Conservation (phyloP, 2,888 invertebrate genomes). For the Andrena fulva region DNA sequence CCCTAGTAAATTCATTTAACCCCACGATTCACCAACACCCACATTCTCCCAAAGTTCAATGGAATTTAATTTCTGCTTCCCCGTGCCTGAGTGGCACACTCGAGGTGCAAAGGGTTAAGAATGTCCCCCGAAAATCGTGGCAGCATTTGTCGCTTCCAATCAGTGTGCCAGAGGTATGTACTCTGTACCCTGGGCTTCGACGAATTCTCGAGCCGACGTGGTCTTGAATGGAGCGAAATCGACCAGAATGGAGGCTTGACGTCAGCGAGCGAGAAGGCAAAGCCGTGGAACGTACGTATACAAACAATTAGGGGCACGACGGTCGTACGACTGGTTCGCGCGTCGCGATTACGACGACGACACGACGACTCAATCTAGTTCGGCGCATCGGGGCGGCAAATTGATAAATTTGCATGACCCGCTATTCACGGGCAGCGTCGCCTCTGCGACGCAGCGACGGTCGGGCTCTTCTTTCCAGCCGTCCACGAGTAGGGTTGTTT, state of each 20-base stretch:
- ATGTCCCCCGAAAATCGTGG: too few relatives aligned
- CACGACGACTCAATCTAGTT: constrained; percentile 64
- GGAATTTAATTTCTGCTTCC: too few relatives aligned
- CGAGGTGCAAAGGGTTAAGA: too few relatives aligned
- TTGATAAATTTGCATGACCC: constrained; percentile 83
- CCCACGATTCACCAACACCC: too few relatives aligned
- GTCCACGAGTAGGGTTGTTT: background rate
- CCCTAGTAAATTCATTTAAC: too few relatives aligned
- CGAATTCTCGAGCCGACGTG: too few relatives aligned
- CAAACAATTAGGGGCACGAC: background rate
- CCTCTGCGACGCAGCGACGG: constrained; percentile 31
- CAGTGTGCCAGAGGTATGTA: too few relatives aligned
- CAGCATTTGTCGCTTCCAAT: too few relatives aligned
- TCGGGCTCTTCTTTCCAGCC: background rate
- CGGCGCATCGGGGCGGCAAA: constrained; percentile 77
- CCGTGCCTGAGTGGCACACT: too few relatives aligned
- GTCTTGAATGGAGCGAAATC: too few relatives aligned
- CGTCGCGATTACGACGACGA: constrained; percentile 25
- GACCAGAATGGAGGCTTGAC: background rate
- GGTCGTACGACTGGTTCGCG: background rate
- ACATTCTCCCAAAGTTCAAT: too few relatives aligned
- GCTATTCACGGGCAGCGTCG: constrained; percentile 67
- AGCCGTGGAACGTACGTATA: background rate
- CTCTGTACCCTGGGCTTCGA: too few relatives aligned
- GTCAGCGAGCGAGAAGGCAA: background rate